These are phyloP conservation scores for Ctenosaura bakeri DNA, from an alignment of 2,797 vertebrate species.

Conservation along the genomic window DNA sequence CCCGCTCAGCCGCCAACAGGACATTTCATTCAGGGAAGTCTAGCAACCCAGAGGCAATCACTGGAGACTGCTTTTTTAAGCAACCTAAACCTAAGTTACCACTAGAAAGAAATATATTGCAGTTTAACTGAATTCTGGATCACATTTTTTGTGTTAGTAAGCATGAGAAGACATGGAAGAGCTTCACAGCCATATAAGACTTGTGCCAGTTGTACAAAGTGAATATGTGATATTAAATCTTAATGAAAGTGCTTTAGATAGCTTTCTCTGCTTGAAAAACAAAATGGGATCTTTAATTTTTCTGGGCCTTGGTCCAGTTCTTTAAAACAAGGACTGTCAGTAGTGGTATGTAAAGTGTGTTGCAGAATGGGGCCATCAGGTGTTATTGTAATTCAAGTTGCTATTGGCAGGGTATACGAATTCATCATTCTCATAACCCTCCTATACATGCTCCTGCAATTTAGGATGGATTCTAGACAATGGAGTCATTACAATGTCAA, in stretches of 20 bases:
- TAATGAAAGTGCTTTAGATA: constrained; percentile 7
- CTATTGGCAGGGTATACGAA: constrained; percentile 14
- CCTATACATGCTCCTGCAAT: background rate
- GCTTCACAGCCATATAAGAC: background rate
- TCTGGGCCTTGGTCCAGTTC: background rate
- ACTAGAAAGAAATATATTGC: constrained; percentile 5
- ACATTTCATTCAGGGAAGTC: background rate
- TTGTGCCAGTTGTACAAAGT: background rate
- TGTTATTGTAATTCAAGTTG: background rate
- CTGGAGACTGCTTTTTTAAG: background rate
- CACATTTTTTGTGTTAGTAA: background rate
- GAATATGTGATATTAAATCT: background rate
- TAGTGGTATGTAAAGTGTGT: background rate
- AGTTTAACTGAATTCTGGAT: background rate
- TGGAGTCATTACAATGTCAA: constrained; percentile 7
- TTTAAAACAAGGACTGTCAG: constrained; percentile 3
- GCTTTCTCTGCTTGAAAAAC: background rate
- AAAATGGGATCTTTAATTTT: constrained; percentile 14
- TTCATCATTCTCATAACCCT: background rate
- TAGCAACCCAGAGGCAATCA: background rate
- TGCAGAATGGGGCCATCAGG: background rate
- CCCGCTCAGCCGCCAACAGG: too few species aligned
- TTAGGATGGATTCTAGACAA: constrained; percentile 1
- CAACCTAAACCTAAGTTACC: background rate
- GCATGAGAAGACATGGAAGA: background rate